Percentiles rank a stretch among this genome's conserved stretches.
phyloP scores from a whole-genome alignment of 2,888 invertebrate genomes.

The Podotricha telesiphe region DNA sequence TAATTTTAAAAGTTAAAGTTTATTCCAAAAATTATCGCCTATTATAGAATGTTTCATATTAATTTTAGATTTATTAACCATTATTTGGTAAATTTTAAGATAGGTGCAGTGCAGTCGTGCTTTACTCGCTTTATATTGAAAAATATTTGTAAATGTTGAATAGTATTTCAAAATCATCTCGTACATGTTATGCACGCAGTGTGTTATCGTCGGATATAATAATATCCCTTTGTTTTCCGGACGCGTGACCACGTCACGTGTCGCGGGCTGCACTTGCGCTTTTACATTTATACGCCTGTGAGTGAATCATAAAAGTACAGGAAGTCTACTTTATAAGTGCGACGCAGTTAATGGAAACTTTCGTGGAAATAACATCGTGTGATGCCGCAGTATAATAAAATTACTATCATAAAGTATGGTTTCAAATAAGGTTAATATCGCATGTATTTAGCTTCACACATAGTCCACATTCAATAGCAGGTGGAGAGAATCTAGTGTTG shows the following conservation, averaged over 20 bases:
- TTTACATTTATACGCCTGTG: constrained; percentile 19
- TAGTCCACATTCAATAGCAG: no score
- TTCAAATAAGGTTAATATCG: background rate
- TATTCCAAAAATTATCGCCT: no score
- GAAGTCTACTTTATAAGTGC: constrained; percentile 44
- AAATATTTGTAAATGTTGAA: constrained; percentile 19
- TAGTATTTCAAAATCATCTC: constrained; percentile 23
- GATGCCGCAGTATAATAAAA: background rate
- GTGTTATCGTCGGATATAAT: constrained; percentile 40
- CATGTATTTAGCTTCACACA: background rate
- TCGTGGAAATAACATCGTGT: constrained; percentile 12
- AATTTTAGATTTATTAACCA: no score
- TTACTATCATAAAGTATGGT: background rate
- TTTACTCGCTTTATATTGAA: no score
- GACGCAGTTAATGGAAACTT: constrained; percentile 42
- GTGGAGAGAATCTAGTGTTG: background rate
- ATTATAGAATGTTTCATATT: no score
- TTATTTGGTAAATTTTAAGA: background rate
- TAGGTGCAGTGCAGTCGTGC: background rate
- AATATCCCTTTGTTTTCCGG: constrained; percentile 43
- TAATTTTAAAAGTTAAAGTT: no score
- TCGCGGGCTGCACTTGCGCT: constrained; percentile 27
- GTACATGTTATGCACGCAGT: constrained; percentile 15
- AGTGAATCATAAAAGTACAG: constrained; percentile 43
- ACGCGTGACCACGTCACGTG: constrained; percentile 43